These are phyloP conservation scores for Pelobates fuscus DNA, from an alignment of 2,113 vertebrate genomes.

Conservation along the genomic window DNA sequence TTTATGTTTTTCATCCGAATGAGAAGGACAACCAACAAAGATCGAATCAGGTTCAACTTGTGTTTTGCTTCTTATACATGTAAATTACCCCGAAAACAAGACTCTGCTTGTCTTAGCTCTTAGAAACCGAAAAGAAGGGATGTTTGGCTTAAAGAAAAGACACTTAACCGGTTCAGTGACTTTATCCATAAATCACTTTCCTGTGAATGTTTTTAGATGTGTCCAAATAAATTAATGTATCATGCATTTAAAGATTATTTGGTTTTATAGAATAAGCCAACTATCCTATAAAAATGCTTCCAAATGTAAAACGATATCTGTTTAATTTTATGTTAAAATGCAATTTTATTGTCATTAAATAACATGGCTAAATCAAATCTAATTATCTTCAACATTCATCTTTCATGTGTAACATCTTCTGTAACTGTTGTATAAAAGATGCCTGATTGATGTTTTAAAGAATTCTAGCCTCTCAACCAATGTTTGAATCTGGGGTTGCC, in stretches of 20 bases:
- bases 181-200: too few relatives aligned
- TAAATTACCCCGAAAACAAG: conserved; percentile 3
- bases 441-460: conserved; percentile 32
- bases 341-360: too few relatives aligned
- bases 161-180: background rate
- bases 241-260: too few relatives aligned
- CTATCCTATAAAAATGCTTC: too few relatives aligned
- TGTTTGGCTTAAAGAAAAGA: background rate
- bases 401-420: background rate
- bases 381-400: conserved; percentile 2
- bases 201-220: too few relatives aligned
- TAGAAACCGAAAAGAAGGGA: background rate
- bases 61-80: conserved; percentile 7
- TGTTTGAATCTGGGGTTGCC: conserved; percentile 35
- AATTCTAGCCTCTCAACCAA: conserved; percentile 5
- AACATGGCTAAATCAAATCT: background rate
- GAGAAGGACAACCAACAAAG: background rate
- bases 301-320: too few relatives aligned
- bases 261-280: too few relatives aligned
- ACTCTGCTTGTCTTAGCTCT: background rate
- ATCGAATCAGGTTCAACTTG: conserved; percentile 1
- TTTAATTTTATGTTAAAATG: too few relatives aligned
- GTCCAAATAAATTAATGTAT: too few relatives aligned
- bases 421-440: background rate
- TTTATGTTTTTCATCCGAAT: background rate